Conservation (phyloP, 2,888 invertebrate species). For the Drosophila ezoana region DNA sequence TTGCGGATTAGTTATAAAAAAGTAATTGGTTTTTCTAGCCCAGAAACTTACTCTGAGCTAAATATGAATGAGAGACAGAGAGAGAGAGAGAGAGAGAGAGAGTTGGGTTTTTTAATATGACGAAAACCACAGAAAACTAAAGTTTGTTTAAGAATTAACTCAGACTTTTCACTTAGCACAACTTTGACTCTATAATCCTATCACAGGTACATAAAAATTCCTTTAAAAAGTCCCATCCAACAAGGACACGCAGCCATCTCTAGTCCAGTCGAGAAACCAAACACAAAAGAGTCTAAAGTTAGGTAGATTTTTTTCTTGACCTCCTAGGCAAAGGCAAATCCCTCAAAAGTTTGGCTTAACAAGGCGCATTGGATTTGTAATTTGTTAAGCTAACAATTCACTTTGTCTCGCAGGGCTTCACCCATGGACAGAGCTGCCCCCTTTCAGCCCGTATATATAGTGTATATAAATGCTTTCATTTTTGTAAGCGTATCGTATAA, state of each 20-base stretch:
- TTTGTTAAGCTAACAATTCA: slow-evolving; percentile 80
- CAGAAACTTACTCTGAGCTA: too few species aligned
- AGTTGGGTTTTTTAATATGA: too few species aligned
- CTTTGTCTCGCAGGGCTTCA: slow-evolving; percentile 63
- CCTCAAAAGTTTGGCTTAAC: slow-evolving; percentile 20
- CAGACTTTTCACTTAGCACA: too few species aligned
- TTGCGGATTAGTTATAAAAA: neutral
- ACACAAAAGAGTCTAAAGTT: neutral
- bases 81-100: too few species aligned
- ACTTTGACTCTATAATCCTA: too few species aligned
- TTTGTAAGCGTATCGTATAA: slow-evolving; percentile 48
- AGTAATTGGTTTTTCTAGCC: too few species aligned
- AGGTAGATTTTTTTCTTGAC: neutral
- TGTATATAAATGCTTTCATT: slow-evolving; percentile 33
- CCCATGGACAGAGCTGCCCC: slow-evolving; percentile 16
- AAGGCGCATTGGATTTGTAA: slow-evolving; percentile 73
- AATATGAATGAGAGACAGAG: too few species aligned
- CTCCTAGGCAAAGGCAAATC: neutral
- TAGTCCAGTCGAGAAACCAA: neutral
- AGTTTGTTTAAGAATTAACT: too few species aligned
- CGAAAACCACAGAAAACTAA: too few species aligned
- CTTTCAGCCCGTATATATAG: neutral
- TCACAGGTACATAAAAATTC: too few species aligned
- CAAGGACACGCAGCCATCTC: neutral
- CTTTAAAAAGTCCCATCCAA: too few species aligned